Conservation (phyloP, 2,888 invertebrate species). For the Sinotaia quadrata region DNA sequence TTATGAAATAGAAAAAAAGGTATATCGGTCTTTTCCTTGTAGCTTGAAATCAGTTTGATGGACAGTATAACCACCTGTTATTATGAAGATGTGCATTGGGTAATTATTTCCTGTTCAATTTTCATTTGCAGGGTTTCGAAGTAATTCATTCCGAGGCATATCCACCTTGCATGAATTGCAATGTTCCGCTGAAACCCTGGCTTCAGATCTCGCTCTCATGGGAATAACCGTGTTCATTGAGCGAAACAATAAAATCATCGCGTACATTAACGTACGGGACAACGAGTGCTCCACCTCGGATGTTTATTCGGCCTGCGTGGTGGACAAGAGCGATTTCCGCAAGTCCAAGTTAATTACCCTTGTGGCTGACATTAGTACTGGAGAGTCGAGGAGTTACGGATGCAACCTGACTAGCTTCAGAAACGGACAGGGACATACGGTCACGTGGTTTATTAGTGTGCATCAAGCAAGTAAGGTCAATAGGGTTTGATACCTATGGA, state of each 20-base stretch:
- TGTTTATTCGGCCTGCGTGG: not conserved
- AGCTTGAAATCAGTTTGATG: too few species aligned
- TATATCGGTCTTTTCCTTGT: too few species aligned
- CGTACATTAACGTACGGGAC: not conserved
- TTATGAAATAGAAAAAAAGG: too few species aligned
- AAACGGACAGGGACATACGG: conserved; percentile 4
- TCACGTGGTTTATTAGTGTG: conserved; percentile 6
- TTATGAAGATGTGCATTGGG: too few species aligned
- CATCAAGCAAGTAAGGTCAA: conserved; percentile 10
- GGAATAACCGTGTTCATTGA: not conserved
- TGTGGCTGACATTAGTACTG: not conserved
- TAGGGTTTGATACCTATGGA: not conserved
- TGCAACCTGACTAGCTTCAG: conserved; percentile 15
- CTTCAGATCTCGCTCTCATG: not conserved
- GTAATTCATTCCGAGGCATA: not conserved
- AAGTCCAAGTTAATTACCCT: not conserved
- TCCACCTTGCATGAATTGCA: not conserved
- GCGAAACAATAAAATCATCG: not conserved
- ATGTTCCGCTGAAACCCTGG: not conserved
- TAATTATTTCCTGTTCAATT: too few species aligned
- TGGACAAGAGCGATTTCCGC: not conserved
- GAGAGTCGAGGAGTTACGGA: not conserved
- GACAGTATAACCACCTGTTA: too few species aligned
- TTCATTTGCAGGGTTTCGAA: not conserved
- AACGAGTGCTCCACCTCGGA: conserved; percentile 3